Conservation (phyloP, 2,797 vertebrate species). For the Buceros bicornis region DNA sequence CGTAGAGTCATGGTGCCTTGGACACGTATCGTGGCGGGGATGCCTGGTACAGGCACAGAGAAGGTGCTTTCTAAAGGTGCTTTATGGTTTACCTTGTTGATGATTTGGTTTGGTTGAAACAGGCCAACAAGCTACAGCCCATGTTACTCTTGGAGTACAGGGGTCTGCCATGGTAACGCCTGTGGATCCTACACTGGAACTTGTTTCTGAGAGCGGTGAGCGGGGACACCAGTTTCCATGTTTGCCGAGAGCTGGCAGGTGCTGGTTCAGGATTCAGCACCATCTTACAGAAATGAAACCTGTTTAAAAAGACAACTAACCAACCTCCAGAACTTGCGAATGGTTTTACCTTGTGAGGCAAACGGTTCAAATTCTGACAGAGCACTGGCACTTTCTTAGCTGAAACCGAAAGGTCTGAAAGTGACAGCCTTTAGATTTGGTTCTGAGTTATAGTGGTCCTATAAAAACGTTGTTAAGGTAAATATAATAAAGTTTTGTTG, state of each 20-base stretch:
- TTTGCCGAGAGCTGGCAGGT: neutral
- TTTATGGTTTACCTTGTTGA: neutral
- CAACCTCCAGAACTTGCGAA: neutral
- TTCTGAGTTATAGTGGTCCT: neutral
- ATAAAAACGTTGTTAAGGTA: neutral
- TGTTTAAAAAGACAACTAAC: neutral
- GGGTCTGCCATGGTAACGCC: neutral
- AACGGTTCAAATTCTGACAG: neutral
- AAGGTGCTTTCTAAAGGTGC: neutral
- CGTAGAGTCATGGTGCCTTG: no score
- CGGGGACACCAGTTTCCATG: neutral
- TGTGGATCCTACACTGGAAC: neutral
- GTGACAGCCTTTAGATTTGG: neutral
- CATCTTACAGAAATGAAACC: neutral
- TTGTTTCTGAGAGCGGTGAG: neutral
- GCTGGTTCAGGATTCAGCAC: neutral
- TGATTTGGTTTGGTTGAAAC: neutral
- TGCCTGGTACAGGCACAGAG: no score
- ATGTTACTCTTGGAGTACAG: neutral
- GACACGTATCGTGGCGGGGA: no score
- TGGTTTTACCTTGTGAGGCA: neutral
- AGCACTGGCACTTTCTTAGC: neutral
- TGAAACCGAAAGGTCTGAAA: neutral
- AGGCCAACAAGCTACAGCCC: neutral
- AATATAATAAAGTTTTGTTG: neutral